Conservation (phyloP, 2,888 invertebrate species). For the Thelaira solivaga region DNA sequence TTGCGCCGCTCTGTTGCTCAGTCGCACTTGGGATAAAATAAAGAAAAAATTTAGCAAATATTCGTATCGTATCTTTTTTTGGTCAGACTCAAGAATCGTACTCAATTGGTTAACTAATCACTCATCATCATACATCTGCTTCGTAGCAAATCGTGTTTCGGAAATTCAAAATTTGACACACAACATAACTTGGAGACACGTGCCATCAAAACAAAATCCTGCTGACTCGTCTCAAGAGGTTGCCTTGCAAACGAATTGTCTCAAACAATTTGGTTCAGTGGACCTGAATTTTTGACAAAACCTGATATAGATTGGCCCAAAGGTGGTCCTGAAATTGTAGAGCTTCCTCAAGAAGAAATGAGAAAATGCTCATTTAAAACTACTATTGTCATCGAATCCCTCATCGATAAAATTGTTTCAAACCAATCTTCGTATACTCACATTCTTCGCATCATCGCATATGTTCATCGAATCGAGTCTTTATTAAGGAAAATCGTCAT, state of each 20-base stretch:
- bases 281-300: slow-evolving; percentile 12
- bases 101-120: slow-evolving; percentile 30
- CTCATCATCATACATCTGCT: slow-evolving; percentile 43
- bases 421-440: slow-evolving; percentile 9
- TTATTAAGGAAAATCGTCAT: not conserved
- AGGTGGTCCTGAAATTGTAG: not conserved
- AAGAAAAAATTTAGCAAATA: not conserved
- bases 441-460: slow-evolving; percentile 31
- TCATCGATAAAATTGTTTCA: slow-evolving; percentile 11
- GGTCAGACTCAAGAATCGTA: slow-evolving; percentile 55
- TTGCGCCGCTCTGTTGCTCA: slow-evolving; percentile 47
- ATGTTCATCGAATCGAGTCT: slow-evolving; percentile 21
- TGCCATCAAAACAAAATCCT: slow-evolving; percentile 39
- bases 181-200: slow-evolving; percentile 32
- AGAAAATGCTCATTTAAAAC: slow-evolving; percentile 19
- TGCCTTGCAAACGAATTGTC: slow-evolving; percentile 11
- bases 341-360: slow-evolving; percentile 56
- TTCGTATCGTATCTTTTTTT: slow-evolving; percentile 25
- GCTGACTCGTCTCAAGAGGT: slow-evolving; percentile 52
- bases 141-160: slow-evolving; percentile 54
- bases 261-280: slow-evolving; percentile 36
- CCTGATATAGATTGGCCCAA: not conserved
- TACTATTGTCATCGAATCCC: not conserved
- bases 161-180: slow-evolving; percentile 51
- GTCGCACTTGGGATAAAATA: slow-evolving; percentile 26